These are phyloP conservation scores for Centropristis striata DNA, from an alignment of 2,113 vertebrate species.

Conservation along the genomic window DNA sequence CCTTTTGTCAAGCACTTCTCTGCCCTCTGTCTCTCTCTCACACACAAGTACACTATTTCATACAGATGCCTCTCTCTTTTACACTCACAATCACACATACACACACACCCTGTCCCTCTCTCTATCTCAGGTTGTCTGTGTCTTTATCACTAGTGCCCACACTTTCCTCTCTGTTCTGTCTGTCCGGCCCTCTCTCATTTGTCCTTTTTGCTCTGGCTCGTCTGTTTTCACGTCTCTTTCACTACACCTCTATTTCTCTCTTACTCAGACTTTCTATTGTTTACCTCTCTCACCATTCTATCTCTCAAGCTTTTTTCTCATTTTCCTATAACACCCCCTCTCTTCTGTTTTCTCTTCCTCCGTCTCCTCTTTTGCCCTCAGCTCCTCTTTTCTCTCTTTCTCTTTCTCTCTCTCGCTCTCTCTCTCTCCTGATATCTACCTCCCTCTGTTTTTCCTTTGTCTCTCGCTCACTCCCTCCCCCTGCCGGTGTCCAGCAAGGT, in stretches of 20 bases:
- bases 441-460: constrained; percentile 58
- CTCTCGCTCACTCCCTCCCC: constrained; percentile 49
- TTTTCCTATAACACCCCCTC: background rate
- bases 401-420: constrained; percentile 5
- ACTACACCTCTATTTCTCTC: constrained; percentile 1
- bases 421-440: constrained; percentile 8
- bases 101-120: background rate
- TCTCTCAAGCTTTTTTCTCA: background rate
- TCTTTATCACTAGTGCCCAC: background rate
- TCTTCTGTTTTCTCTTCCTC: background rate
- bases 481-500: constrained; percentile 64
- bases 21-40: constrained; percentile 4
- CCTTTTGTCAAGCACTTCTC: constrained; percentile 55
- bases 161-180: constrained; percentile 2
- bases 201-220: constrained; percentile 8
- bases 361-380: constrained; percentile 40
- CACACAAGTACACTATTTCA: constrained; percentile 1
- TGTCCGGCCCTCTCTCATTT: constrained; percentile 1
- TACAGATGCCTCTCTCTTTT: background rate
- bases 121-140: background rate
- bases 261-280: background rate
- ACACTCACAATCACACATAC: background rate
- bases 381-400: constrained; percentile 8
- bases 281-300: background rate
- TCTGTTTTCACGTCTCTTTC: constrained; percentile 10